Base-by-base conservation (phyloP, 2,113 vertebrate species). In the Myocastor coypus region DNA sequence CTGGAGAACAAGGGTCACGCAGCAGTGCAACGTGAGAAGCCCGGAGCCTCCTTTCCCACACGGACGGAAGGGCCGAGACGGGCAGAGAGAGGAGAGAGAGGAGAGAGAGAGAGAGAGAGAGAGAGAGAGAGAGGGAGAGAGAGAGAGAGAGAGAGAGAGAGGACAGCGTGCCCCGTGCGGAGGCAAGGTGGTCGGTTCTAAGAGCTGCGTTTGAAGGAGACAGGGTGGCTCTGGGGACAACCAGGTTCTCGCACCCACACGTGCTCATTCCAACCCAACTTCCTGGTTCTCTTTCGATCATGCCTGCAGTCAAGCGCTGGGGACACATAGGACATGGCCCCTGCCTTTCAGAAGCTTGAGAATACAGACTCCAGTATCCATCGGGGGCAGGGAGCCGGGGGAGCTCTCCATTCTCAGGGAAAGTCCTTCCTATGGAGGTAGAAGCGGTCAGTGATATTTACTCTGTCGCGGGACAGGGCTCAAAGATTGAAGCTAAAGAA, bases 401-500 rank as follows among this genome's bases (percentile, higher is more conserved):
- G 68, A 20, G 68, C 8, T 37, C 17, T n/a, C 80, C 32, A 71
- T 78, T 71, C 68, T 93, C 50, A 71, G 40, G 37, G 86, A 59
- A 90, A 89, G 68, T 42, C 64, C 55, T 63, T 91, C 66, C 85
- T 28, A 37, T 59, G 46, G 19, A 17, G 50, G 46, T 50, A 61
- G n/a, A 68, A 82, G 84, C 7, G 63, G 46, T 69, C 7, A 19
- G 68, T 7, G 40, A 91, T 22, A 55, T 2, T 34, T n/a, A 89
- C 4, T 7, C 32, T 55, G 40, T 82, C 30, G 87, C 32, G 40
- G 13, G 89, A 83, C 8, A 32, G 30, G 64, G 34, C 80, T 68
- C 91, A 85, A 89, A 95, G 73, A 71, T 32, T 93, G 68, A 77
- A 77, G 61, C 34, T 95, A 30, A 93, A 91, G 40, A 28, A 85